Evolutionary conservation across 2,113 vertebrate genomes (phyloP), one percentile per base, ranked within the genome.

Genomic region (Felis chaus): DNA sequence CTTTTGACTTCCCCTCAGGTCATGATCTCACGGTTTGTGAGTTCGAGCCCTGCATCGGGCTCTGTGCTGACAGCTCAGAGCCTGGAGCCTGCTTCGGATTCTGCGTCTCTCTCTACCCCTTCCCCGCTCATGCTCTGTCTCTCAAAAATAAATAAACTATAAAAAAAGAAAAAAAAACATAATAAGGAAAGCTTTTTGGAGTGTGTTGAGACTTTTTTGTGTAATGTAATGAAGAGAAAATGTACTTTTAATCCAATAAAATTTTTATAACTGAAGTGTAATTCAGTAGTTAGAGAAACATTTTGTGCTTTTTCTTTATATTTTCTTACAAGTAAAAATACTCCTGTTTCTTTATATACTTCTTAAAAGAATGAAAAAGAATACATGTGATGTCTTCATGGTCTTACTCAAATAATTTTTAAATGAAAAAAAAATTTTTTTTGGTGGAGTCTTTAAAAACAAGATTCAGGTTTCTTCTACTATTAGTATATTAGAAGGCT

Each of bases 231-330:
- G 53, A 65, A 73, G 23, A 89, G 45, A 91, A 94, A 78, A 86
- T 92, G 14, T 95, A 86, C 11, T 87, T 87, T 81, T 69, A 93
- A 73, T 71, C 25, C 82, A 82, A 68, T 92, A 31, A 1, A 57
- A 16, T 68, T 82, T 57, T 93, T 96, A 69, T 36, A 89, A 76
- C 85, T 36, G 48, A 96, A 95, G 89, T 94, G 41, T 74, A 66
- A 87, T 39, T 21, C 19, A 14, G 36, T 76, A 39, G 15, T 68
- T 57, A 68, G 57, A 23, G 21, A 57, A 68, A 45, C 15, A 80
- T 89, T 89, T 92, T 12, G 23, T 7, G 10, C 41, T 69, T 87
- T 95, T 79, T 33, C 16, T 83, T 79, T 79, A 57, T 92, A 33
- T 87, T 93, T 95, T 69, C 23, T 18, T 55, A 15, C 73, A 69